phyloP scores from a whole-genome alignment of 2,797 vertebrate genomes.

The Muscicapa striata region DNA sequence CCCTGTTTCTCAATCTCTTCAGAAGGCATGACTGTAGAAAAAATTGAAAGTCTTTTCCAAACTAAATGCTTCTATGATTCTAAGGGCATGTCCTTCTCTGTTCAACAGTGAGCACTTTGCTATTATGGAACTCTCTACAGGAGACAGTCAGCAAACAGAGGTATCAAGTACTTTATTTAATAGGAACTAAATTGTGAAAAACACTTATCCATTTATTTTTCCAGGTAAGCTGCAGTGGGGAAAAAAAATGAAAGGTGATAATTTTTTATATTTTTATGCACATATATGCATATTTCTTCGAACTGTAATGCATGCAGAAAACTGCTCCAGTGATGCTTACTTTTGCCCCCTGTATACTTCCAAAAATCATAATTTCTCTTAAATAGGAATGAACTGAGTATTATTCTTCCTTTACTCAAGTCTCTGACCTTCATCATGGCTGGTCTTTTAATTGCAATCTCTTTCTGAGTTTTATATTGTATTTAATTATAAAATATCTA shows the following conservation, averaged over 20 bases:
- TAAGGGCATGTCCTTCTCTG: neutral
- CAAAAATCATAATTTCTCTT: neutral
- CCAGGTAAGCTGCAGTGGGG: neutral
- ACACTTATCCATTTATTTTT: neutral
- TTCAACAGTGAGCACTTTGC: neutral
- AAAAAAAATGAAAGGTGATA: neutral
- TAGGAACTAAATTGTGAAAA: neutral
- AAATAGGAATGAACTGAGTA: neutral
- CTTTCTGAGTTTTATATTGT: neutral
- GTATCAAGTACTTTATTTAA: neutral
- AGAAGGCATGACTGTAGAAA: neutral
- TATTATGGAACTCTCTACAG: neutral
- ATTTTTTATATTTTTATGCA: neutral
- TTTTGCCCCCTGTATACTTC: neutral
- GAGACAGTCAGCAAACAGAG: neutral
- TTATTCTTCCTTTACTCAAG: neutral
- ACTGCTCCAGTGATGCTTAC: neutral
- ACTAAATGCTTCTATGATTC: neutral
- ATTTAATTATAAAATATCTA: neutral
- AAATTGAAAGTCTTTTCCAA: neutral
- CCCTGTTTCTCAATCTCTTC: neutral
- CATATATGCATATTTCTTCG: neutral
- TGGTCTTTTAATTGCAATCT: neutral
- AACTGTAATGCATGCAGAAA: neutral
- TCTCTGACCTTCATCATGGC: neutral